These are phyloP conservation scores for Coreoperca whiteheadi DNA, from an alignment of 2,113 vertebrate species.

Conservation along the genomic window DNA sequence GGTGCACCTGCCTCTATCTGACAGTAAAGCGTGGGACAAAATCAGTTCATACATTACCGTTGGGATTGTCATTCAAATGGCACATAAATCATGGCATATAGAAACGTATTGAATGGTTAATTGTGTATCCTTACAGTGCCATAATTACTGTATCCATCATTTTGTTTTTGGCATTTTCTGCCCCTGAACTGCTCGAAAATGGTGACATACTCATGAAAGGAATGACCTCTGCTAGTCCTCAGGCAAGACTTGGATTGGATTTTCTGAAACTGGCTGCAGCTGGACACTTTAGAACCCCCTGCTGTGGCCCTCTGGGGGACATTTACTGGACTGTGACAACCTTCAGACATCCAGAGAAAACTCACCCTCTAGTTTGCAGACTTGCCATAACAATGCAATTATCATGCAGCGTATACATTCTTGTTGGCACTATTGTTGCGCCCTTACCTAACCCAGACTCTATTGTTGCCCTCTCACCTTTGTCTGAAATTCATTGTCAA, in stretches of 20 bases:
- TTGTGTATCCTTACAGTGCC: constrained; percentile 8
- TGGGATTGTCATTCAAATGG: background rate
- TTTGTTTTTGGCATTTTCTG: constrained; percentile 23
- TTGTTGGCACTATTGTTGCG: constrained; percentile 62
- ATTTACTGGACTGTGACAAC: constrained; percentile 69
- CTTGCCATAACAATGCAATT: constrained; percentile 70
- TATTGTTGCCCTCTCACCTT: constrained; percentile 74
- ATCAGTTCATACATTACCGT: background rate
- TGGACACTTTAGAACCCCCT: constrained; percentile 55
- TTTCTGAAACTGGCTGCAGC: constrained; percentile 50
- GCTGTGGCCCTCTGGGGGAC: constrained; percentile 54
- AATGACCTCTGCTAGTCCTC: constrained; percentile 37
- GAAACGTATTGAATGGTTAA: constrained; percentile 4
- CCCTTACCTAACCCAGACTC: constrained; percentile 51
- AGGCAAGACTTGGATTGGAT: constrained; percentile 40
- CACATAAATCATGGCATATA: constrained; percentile 7
- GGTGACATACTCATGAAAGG: constrained; percentile 25
- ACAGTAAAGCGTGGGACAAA: background rate
- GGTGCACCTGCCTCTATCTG: constrained; percentile 19
- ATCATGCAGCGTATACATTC: constrained; percentile 69
- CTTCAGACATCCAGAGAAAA: constrained; percentile 65
- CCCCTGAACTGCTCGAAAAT: constrained; percentile 17
- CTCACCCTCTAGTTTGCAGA: constrained; percentile 44
- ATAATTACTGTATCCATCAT: constrained; percentile 15
- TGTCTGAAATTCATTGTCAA: constrained; percentile 69